Evolutionary conservation across 2,113 vertebrate species (phyloP).

Genomic region (Cryptotis parvus): DNA sequence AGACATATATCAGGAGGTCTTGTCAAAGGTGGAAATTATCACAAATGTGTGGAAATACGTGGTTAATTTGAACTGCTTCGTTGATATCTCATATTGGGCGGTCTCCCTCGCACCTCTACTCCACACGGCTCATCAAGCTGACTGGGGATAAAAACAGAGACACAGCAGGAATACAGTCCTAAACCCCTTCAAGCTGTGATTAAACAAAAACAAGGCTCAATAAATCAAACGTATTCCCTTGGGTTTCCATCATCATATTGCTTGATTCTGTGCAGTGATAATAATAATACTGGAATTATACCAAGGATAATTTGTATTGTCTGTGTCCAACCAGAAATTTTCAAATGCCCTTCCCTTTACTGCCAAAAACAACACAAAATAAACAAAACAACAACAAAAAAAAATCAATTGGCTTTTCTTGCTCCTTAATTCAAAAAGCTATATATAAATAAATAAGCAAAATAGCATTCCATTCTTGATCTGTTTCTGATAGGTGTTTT

Average conservation of each 20-base stretch:
- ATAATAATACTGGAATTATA: constrained; percentile 72
- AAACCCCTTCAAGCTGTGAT: constrained; percentile 48
- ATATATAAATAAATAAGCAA: constrained; percentile 1
- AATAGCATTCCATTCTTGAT: constrained; percentile 72
- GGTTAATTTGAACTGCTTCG: not conserved
- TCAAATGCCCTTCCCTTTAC: constrained; percentile 42
- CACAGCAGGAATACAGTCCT: constrained; percentile 46
- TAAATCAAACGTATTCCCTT: constrained; percentile 52
- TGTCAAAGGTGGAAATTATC: too few relatives aligned
- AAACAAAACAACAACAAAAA: not conserved
- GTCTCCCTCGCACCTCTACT: not conserved
- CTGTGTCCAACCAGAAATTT: constrained; percentile 64
- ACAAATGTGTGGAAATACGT: constrained; percentile 35
- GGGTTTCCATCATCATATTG: constrained; percentile 49
- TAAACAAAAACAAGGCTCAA: constrained; percentile 57
- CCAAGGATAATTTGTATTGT: constrained; percentile 74
- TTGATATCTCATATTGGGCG: not conserved
- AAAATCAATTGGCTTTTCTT: not conserved
- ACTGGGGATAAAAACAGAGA: not conserved
- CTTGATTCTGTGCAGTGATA: constrained; percentile 75
- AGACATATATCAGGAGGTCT: too few relatives aligned
- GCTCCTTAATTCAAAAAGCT: constrained; percentile 19
- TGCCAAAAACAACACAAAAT: constrained; percentile 9
- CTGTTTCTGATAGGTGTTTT: constrained; percentile 81
- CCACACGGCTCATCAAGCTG: not conserved